These are phyloP conservation scores for Bubo blakistoni DNA, from an alignment of 2,113 vertebrate species.

Conservation along the genomic window DNA sequence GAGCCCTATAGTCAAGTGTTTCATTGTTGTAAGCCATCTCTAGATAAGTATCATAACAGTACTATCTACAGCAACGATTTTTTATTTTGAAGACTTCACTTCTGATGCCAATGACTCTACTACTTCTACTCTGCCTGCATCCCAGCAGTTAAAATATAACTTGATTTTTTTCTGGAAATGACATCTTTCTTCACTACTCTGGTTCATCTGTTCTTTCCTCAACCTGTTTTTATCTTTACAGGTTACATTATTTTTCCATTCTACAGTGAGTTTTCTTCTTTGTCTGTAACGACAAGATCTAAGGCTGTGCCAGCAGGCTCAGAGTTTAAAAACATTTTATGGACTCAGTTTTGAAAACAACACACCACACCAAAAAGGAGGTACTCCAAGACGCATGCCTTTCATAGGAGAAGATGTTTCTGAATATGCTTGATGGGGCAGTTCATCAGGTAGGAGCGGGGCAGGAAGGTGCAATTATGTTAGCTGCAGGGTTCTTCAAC, in stretches of 20 bases:
- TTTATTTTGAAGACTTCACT: neutral
- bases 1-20: neutral
- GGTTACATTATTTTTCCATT: neutral
- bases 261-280: neutral
- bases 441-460: neutral
- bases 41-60: neutral
- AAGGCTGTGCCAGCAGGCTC: neutral
- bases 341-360: neutral
- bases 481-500: neutral
- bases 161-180: neutral
- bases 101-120: neutral
- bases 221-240: neutral
- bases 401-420: neutral
- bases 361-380: too few species aligned
- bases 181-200: neutral
- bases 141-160: neutral
- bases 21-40: neutral
- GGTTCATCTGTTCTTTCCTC: neutral
- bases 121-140: neutral
- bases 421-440: neutral
- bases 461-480: neutral
- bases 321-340: neutral
- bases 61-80: accelerated
- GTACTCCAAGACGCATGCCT: neutral
- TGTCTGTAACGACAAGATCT: neutral